Conservation (phyloP, 2,888 invertebrate genomes). For the Zele albiditarsus region DNA sequence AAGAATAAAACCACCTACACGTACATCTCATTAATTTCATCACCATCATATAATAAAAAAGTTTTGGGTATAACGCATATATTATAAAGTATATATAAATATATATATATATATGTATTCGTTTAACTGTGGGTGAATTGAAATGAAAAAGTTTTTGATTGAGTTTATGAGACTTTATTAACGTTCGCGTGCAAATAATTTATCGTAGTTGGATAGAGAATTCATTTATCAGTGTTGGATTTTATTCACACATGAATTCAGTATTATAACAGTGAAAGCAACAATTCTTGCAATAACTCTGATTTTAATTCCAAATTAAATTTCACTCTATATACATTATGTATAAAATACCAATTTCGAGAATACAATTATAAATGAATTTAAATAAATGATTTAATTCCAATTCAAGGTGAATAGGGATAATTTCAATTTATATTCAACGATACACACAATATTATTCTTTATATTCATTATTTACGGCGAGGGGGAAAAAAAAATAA, state of each 20-base stretch:
- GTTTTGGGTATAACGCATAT: too few species aligned
- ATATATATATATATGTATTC: background rate
- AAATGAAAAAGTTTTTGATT: slow-evolving; percentile 16
- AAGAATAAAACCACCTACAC: slow-evolving; percentile 54
- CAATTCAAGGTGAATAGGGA: background rate
- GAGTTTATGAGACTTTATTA: slow-evolving; percentile 19
- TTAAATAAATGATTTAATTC: background rate
- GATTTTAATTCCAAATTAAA: background rate
- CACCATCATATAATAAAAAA: slow-evolving; percentile 2
- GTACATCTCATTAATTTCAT: slow-evolving; percentile 51
- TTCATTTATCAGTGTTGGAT: background rate
- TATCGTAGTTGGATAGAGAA: background rate
- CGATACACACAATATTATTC: background rate
- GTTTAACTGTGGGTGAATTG: background rate
- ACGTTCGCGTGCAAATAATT: slow-evolving; percentile 6
- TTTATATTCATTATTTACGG: background rate
- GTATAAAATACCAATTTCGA: background rate
- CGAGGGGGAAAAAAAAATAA: background rate
- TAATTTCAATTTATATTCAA: slow-evolving; percentile 19
- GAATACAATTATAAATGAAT: background rate
- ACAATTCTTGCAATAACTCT: background rate
- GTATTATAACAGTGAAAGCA: background rate
- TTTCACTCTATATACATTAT: background rate
- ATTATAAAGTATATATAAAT: background rate
- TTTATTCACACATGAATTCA: background rate